Evolutionary conservation across 2,113 vertebrate species (phyloP).

Genomic region (Hydropotes inermis): DNA sequence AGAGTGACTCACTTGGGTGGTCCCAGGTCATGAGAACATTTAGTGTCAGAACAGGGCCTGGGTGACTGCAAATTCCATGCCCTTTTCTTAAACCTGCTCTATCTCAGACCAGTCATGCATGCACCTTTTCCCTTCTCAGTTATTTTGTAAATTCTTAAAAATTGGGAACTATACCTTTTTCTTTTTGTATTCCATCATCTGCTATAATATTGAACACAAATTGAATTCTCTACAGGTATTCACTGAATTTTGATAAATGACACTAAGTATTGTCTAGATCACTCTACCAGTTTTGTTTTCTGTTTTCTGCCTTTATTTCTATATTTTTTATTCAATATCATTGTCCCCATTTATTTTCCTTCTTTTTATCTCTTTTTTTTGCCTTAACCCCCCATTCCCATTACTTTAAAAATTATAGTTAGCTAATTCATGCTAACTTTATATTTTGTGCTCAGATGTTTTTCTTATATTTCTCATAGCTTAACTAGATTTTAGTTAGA

Average conservation of each 20-base stretch:
- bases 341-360: not conserved
- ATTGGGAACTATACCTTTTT: not conserved
- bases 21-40: not conserved
- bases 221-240: not conserved
- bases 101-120: not conserved
- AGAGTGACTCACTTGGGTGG: not conserved
- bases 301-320: not conserved
- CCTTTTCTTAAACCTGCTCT: not conserved
- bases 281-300: not conserved
- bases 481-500: not conserved
- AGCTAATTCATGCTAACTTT: not conserved
- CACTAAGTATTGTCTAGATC: not conserved
- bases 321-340: not conserved
- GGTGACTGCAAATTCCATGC: no score
- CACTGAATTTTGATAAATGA: not conserved
- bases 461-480: not conserved
- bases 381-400: not conserved
- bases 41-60: not conserved
- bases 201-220: not conserved
- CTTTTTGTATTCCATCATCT: not conserved
- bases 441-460: not conserved
- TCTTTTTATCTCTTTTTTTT: not conserved
- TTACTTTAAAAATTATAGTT: not conserved
- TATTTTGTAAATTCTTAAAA: not conserved
- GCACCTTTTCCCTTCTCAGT: not conserved